phyloP scores from a whole-genome alignment of 2,113 vertebrate genomes.

The Heterocephalus glaber region DNA sequence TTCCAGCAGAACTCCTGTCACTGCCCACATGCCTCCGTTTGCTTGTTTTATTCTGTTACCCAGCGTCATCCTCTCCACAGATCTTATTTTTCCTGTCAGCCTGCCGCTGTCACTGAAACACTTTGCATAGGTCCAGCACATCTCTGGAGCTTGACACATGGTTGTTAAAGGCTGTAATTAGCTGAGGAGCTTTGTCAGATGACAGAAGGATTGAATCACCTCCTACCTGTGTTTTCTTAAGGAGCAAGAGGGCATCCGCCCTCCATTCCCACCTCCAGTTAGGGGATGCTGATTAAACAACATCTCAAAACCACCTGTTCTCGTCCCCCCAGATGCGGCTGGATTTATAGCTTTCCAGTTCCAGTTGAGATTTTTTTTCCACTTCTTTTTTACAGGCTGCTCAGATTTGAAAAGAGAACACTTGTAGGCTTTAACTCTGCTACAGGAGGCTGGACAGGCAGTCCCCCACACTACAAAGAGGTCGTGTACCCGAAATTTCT shows the following conservation, averaged over 20 bases:
- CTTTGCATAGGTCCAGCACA: not conserved
- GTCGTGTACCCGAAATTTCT: slow-evolving; percentile 47
- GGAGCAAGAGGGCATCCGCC: not conserved
- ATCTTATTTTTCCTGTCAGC: not conserved
- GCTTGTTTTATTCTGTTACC: not conserved
- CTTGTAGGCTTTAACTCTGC: not conserved
- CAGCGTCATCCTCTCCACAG: not conserved
- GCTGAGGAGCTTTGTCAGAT: not conserved
- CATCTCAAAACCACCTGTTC: not conserved
- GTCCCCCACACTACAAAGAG: slow-evolving; percentile 53
- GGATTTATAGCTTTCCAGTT: not conserved
- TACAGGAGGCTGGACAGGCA: not conserved
- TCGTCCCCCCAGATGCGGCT: not conserved
- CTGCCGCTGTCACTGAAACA: not conserved
- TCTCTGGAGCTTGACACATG: not conserved
- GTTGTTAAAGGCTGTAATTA: not conserved
- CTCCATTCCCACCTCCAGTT: not conserved
- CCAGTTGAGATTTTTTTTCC: not conserved
- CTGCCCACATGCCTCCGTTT: not conserved
- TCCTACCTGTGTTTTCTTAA: not conserved
- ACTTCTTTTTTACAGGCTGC: not conserved
- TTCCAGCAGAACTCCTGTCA: not conserved
- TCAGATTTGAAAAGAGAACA: not conserved
- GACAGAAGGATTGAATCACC: not conserved
- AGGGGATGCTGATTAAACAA: not conserved